phyloP scores from a whole-genome alignment of 1,140 invertebrate species.

The Steinernema feltiae region DNA sequence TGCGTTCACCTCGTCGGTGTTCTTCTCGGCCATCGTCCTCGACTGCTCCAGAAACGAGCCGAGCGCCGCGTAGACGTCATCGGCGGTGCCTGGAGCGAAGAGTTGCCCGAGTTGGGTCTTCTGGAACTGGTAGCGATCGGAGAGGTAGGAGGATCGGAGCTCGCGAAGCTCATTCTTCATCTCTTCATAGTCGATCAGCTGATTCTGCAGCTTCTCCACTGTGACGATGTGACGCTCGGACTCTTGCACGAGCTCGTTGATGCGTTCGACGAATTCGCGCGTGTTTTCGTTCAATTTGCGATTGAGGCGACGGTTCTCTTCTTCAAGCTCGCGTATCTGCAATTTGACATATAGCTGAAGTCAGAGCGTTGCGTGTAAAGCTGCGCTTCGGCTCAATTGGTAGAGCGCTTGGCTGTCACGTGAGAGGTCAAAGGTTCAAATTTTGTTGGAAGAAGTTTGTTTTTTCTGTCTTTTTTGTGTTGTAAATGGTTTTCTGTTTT shows the following conservation, averaged over 20 bases:
- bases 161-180: conserved; percentile 8
- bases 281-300: conserved; percentile 4
- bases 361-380: not conserved
- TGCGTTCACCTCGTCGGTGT: conserved; percentile 1
- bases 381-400: no score
- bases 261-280: conserved; percentile 7
- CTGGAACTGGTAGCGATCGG: conserved; percentile 13
- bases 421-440: no score
- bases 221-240: not conserved
- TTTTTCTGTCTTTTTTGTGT: no score
- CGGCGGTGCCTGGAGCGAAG: not conserved
- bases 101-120: conserved; percentile 1
- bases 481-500: no score
- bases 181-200: conserved; percentile 2
- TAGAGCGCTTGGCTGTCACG: no score
- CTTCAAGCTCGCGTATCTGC: conserved; percentile 1
- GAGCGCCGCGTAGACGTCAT: conserved; percentile 2
- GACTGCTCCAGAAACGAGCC: not conserved
- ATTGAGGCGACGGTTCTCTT: not conserved
- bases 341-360: not conserved
- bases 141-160: not conserved
- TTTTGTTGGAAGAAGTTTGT: no score
- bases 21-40: not conserved
- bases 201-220: conserved; percentile 3
- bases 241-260: conserved; percentile 1